Conservation (phyloP, 2,888 invertebrate genomes). For the Agonopterix subpropinquella region DNA sequence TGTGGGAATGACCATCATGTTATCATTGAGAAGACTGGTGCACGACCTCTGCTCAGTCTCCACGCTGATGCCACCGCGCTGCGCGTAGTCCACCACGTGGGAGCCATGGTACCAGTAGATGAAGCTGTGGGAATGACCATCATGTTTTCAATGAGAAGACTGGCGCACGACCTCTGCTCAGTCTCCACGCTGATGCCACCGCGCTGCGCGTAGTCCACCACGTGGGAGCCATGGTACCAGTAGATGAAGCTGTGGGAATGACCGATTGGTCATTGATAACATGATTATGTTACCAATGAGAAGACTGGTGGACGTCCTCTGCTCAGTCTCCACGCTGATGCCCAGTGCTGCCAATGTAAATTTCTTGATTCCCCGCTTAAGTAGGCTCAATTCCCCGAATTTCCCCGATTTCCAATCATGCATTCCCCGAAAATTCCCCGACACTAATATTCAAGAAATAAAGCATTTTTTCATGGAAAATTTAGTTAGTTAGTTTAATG, state of each 20-base stretch:
- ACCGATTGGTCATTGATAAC: too few species aligned
- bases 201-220: conserved; percentile 87
- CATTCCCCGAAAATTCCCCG: too few species aligned
- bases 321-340: conserved; percentile 89
- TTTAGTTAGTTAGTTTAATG: too few species aligned
- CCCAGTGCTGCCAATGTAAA: too few species aligned
- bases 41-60: conserved; percentile 91
- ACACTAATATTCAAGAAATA: too few species aligned
- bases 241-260: conserved; percentile 79
- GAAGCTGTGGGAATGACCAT: conserved; percentile 58
- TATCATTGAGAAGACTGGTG: conserved; percentile 46
- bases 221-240: conserved; percentile 89
- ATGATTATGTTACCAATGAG: too few species aligned
- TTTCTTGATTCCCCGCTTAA: too few species aligned
- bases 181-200: conserved; percentile 80
- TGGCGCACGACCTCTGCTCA: conserved; percentile 87
- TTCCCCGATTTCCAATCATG: too few species aligned
- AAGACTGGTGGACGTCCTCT: conserved; percentile 81
- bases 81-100: conserved; percentile 89
- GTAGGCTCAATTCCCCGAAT: too few species aligned
- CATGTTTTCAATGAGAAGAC: too few species aligned
- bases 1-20: conserved; percentile 17
- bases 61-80: conserved; percentile 72
- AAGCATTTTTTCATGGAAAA: too few species aligned
- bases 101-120: conserved; percentile 92